A percentile compares a stretch with the other conserved stretches of the same genome.
Conservation (phyloP, 2,888 invertebrate genomes). For the Lasioglossum zephyrum region DNA sequence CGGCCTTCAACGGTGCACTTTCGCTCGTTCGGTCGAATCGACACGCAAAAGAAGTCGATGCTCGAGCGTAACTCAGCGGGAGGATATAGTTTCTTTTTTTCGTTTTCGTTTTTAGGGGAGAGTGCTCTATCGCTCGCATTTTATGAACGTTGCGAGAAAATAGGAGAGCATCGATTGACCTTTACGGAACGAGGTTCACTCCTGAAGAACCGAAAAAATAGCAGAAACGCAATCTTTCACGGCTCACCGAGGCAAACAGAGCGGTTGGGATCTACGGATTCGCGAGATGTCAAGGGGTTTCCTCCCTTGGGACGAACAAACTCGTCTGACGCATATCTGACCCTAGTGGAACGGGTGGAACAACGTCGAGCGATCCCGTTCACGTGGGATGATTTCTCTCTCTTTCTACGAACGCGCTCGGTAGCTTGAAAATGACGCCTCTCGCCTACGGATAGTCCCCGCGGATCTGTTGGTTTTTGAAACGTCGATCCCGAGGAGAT, state of each 20-base stretch:
- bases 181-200: not conserved
- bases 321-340: not conserved
- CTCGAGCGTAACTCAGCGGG: not conserved
- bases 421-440: not conserved
- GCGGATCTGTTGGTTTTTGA: conserved; percentile 5
- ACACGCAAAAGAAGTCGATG: not conserved
- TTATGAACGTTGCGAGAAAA: not conserved
- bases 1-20: not conserved
- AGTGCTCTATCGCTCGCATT: not conserved
- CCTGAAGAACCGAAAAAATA: not conserved
- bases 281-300: not conserved
- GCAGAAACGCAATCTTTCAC: not conserved
- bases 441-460: conserved; percentile 9
- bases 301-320: not conserved
- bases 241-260: not conserved
- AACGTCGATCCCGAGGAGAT: conserved; percentile 23
- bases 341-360: not conserved
- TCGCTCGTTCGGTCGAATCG: not conserved
- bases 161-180: not conserved
- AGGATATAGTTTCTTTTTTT: not conserved
- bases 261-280: not conserved
- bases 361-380: not conserved
- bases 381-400: not conserved
- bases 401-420: not conserved
- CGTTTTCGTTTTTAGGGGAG: not conserved